Evolutionary conservation across 64 coral and sea anemone genomes (phyloP), one percentile per base, ranked within the genome.

Genomic region (Dendronephthya gigantea): DNA sequence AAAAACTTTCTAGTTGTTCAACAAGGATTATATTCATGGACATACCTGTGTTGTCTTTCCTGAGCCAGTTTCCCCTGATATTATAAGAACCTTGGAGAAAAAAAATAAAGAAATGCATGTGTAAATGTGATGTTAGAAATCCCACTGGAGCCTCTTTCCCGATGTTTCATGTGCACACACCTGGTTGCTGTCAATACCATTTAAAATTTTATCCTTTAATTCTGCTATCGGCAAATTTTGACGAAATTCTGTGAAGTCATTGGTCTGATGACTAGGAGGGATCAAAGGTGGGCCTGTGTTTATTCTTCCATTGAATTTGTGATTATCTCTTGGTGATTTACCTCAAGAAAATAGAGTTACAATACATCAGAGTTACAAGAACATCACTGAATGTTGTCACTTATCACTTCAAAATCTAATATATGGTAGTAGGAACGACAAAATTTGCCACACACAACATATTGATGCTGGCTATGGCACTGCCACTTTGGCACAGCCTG

Each of bases 61-160:
- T 70, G 94, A 97, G 13, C 94, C 94, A 31, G 94, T 97, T 84
- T 97, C 94, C 31, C 94, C 94, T 83, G 94, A 97, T 84, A 97
- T 85, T 2, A 97, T 85, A 49, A 97, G 35, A 90, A 97, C 89
- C 94, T 97, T 81, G 6, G 68, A 79, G 22, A 0, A 33, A 34
- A 19, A 19, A 79, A 79, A 34, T 0, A 33, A 34, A 8, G 9
- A 17, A 8, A 79, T 14, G n/a, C n/a, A n/a, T n/a, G n/a, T n/a
- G n/a, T n/a, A n/a, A n/a, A 79, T 29, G 7, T 79, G 72, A 28
- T 79, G 15, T 34, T 28, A 9, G 28, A 39, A 19, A 34, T 36
- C 72, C 16, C 19, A 15, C 3, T 36, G 29, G 6, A 66, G 22
- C 22, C 58, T 34, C 32, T 15, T 62, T 22, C 16, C 25, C 25